These are phyloP conservation scores for Melanostoma scalare DNA, from an alignment of 2,888 invertebrate genomes.

Conservation along the genomic window DNA sequence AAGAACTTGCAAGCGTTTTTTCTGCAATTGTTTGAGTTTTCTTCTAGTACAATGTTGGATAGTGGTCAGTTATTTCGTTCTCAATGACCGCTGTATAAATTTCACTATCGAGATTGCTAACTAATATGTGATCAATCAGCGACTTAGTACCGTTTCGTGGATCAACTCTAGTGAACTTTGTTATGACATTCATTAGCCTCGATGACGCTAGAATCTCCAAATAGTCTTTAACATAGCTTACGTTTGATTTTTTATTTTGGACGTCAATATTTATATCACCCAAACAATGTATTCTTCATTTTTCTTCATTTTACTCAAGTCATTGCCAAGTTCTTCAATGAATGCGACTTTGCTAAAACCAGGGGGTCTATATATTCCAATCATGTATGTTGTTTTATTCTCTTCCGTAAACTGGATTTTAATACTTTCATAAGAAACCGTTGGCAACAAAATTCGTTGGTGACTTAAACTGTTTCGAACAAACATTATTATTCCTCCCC, in stretches of 20 bases:
- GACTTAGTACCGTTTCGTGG: background rate
- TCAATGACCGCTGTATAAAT: constrained; percentile 21
- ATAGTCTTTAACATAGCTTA: constrained; percentile 9
- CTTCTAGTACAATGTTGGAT: constrained; percentile 14
- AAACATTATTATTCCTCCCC: background rate
- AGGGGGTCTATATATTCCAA: constrained; percentile 22
- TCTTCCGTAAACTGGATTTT: background rate
- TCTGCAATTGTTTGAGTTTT: background rate
- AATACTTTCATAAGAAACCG: constrained; percentile 1
- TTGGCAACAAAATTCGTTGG: background rate
- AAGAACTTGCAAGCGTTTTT: background rate
- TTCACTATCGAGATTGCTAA: constrained; percentile 1
- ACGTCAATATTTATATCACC: constrained; percentile 21
- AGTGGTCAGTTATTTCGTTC: constrained; percentile 18
- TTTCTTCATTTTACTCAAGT: background rate
- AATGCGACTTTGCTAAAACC: constrained; percentile 8
- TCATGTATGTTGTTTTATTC: background rate
- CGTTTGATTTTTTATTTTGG: background rate
- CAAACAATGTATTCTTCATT: background rate
- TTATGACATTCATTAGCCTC: constrained; percentile 20
- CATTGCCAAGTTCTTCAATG: constrained; percentile 1
- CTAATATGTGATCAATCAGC: constrained; percentile 27
- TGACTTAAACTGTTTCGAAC: too few species aligned
- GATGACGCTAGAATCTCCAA: constrained; percentile 13
- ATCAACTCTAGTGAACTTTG: constrained; percentile 21